A percentile compares a stretch with the other conserved stretches of the same genome.
These are phyloP conservation scores for Amphimedon queenslandica DNA, from an alignment of 37 sponge, comb jelly and placozoan species.

Conservation along the genomic window DNA sequence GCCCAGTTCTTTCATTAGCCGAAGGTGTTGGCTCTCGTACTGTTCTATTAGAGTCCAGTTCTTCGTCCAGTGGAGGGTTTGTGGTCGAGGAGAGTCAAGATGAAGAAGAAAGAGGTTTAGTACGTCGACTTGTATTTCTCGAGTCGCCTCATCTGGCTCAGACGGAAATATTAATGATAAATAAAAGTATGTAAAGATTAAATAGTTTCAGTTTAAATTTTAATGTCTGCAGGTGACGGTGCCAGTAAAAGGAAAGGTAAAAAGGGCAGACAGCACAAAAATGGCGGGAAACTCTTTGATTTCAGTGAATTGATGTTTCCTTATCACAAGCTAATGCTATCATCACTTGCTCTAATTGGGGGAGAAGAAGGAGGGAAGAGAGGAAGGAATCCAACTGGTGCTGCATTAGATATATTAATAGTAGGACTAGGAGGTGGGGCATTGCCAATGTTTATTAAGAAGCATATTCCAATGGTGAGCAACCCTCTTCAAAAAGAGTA, in stretches of 20 bases:
- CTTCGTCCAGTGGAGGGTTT: conserved; percentile 56
- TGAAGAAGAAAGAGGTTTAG: conserved; percentile 12
- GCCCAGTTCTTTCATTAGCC: conserved; percentile 69
- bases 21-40: conserved; percentile 57
- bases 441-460: conserved; percentile 52
- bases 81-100: conserved; percentile 77
- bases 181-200: conserved; percentile 35
- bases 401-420: conserved; percentile 23
- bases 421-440: conserved; percentile 87
- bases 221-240: neutral
- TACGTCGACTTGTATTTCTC: conserved; percentile 71
- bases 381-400: no score
- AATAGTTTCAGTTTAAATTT: neutral
- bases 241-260: neutral
- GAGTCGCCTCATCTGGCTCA: conserved; percentile 51
- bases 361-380: neutral
- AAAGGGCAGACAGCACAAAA: neutral
- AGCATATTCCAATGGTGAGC: conserved; percentile 14
- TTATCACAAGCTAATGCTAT: conserved; percentile 24
- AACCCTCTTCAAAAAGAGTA: neutral
- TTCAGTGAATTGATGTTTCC: conserved; percentile 26
- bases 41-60: conserved; percentile 50
- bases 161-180: conserved; percentile 55
- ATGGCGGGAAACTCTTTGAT: no score
- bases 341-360: conserved; percentile 12